A percentile compares a stretch with the other conserved stretches of the same genome.
Conservation (phyloP, 2,113 vertebrate species). For the Stigmatopora nigra region DNA sequence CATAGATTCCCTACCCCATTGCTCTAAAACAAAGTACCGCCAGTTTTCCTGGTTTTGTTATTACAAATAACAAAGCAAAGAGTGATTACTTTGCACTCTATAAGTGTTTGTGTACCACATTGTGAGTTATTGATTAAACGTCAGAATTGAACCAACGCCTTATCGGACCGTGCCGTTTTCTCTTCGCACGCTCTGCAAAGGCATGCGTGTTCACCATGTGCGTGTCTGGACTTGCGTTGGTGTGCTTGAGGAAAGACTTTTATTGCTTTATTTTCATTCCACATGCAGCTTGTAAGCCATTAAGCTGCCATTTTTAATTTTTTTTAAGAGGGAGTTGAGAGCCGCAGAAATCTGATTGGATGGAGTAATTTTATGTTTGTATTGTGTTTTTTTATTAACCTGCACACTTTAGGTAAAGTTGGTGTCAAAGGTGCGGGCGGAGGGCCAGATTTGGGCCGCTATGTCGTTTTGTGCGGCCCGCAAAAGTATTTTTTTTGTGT, state of each 20-base stretch:
- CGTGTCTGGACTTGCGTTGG: conserved; percentile 11
- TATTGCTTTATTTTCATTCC: conserved; percentile 12
- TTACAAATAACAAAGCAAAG: neutral
- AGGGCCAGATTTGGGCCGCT: too few species aligned
- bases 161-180: neutral
- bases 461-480: too few species aligned
- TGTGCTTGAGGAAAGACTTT: neutral
- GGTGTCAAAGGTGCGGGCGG: too few species aligned
- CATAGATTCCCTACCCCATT: too few species aligned
- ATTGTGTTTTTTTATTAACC: neutral
- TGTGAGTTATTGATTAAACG: conserved; percentile 5
- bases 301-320: neutral
- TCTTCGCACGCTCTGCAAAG: neutral
- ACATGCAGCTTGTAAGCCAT: neutral
- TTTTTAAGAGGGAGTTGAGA: neutral
- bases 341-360: neutral
- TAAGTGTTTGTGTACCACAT: neutral
- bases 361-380: neutral
- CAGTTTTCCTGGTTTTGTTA: neutral
- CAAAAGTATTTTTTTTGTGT: too few species aligned
- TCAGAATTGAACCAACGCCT: neutral
- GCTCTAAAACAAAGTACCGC: neutral
- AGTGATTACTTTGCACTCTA: conserved; percentile 3
- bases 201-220: neutral
- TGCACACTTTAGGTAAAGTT: too few species aligned